Conservation (phyloP, 1,140 invertebrate genomes). For the Apis dorsata region DNA sequence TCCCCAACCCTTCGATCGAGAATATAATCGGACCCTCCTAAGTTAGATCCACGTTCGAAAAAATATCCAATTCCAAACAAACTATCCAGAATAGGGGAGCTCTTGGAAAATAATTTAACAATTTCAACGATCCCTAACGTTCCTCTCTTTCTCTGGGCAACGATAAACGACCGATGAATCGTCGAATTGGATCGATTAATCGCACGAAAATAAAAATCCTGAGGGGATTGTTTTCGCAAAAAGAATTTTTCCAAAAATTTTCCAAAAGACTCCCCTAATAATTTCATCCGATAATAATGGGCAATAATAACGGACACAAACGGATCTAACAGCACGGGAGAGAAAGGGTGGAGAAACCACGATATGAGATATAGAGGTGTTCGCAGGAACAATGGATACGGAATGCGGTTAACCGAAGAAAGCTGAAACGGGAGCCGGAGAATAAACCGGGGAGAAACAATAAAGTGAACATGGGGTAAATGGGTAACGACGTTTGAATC, state of each 20-base stretch:
- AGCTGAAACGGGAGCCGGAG: slow-evolving; percentile 50
- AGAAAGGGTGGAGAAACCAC: slow-evolving; percentile 21
- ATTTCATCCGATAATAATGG: no score
- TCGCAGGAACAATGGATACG: slow-evolving; percentile 38
- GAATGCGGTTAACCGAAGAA: slow-evolving; percentile 60
- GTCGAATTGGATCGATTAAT: no score
- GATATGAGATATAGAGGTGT: slow-evolving; percentile 34
- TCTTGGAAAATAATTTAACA: no score
- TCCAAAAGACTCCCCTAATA: no score
- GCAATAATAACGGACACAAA: no score
- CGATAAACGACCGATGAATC: background rate
- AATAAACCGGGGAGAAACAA: slow-evolving; percentile 56
- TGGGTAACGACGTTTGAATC: slow-evolving; percentile 62
- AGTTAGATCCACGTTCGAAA: slow-evolving; percentile 61
- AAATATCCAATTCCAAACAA: slow-evolving; percentile 4
- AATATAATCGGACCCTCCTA: slow-evolving; percentile 75
- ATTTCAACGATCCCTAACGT: no score
- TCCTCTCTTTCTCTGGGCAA: no score
- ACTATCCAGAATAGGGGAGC: background rate
- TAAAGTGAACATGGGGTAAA: slow-evolving; percentile 53
- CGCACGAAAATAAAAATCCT: no score
- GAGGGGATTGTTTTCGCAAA: no score
- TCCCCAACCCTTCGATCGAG: slow-evolving; percentile 77
- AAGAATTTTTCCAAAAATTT: no score
- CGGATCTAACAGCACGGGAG: background rate